Evolutionary conservation across 2,797 vertebrate species (phyloP).

Genomic region (Naso thynnoides): DNA sequence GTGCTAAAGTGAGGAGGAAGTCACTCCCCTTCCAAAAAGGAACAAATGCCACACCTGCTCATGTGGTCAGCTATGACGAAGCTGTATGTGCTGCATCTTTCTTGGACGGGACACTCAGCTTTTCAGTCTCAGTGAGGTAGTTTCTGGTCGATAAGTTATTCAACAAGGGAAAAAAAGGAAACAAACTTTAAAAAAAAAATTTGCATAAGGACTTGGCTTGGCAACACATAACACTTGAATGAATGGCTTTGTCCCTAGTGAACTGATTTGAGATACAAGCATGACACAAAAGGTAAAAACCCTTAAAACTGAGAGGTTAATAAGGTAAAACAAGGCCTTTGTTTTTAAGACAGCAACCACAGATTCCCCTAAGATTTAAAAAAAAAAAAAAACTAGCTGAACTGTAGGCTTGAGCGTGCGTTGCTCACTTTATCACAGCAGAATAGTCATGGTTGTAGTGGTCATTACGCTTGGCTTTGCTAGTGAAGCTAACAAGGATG

Average conservation of each 20-base stretch:
- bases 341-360: conserved; percentile 45
- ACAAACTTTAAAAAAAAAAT: neutral
- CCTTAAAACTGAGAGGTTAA: conserved; percentile 26
- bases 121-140: neutral
- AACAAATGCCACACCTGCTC: conserved; percentile 31
- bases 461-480: conserved; percentile 59
- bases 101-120: conserved; percentile 2
- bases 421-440: conserved; percentile 56
- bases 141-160: conserved; percentile 28
- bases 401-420: conserved; percentile 41
- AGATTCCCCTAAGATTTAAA: conserved; percentile 39
- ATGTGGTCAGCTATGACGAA: conserved; percentile 21
- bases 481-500: conserved; percentile 47
- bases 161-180: conserved; percentile 14
- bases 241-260: conserved; percentile 3
- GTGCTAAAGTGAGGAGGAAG: conserved; percentile 32
- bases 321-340: conserved; percentile 49
- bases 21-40: conserved; percentile 34
- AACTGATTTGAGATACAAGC: conserved; percentile 17
- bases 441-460: conserved; percentile 37
- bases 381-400: conserved; percentile 38
- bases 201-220: neutral
- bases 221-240: neutral
- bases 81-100: conserved; percentile 19
- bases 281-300: conserved; percentile 31